phyloP scores from a whole-genome alignment of 2,797 vertebrate species.

The Notolepis coatsorum region DNA sequence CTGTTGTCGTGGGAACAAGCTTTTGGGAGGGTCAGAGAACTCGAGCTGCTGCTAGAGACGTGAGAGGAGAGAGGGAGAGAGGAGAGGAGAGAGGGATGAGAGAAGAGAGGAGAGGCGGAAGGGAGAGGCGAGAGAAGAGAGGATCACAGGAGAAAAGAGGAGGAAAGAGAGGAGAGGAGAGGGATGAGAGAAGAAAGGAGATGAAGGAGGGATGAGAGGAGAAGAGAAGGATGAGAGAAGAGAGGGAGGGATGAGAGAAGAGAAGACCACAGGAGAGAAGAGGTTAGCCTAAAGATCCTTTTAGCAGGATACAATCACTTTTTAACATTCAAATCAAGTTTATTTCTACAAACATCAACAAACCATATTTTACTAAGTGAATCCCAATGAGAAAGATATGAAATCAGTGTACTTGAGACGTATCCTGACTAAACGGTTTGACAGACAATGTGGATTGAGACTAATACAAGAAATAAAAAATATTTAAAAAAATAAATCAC shows the following conservation, averaged over 20 bases:
- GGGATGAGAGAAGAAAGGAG: conserved; percentile 1
- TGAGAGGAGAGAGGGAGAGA: neutral
- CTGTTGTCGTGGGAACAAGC: conserved; percentile 66
- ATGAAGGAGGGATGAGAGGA: neutral
- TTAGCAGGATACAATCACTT: conserved; percentile 1
- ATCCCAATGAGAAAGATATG: too few species aligned
- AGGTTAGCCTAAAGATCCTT: neutral
- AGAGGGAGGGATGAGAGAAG: too few species aligned
- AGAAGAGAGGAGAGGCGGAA: conserved; percentile 1
- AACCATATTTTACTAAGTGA: conserved; percentile 19
- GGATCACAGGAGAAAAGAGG: neutral
- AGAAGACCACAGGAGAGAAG: too few species aligned
- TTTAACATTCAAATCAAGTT: neutral
- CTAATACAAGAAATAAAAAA: too few species aligned
- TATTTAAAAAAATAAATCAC: too few species aligned
- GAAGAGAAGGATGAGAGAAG: too few species aligned
- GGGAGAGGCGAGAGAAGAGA: too few species aligned
- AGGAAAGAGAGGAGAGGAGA: too few species aligned
- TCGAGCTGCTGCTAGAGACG: conserved; percentile 72
- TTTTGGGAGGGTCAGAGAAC: conserved; percentile 69
- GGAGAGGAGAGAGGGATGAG: conserved; percentile 11
- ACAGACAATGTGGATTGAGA: too few species aligned
- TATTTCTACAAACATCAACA: neutral
- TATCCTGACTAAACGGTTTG: too few species aligned
- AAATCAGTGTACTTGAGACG: too few species aligned